Evolutionary conservation across 2,888 invertebrate genomes (phyloP).

Genomic region (Ornithoptera priamus): DNA sequence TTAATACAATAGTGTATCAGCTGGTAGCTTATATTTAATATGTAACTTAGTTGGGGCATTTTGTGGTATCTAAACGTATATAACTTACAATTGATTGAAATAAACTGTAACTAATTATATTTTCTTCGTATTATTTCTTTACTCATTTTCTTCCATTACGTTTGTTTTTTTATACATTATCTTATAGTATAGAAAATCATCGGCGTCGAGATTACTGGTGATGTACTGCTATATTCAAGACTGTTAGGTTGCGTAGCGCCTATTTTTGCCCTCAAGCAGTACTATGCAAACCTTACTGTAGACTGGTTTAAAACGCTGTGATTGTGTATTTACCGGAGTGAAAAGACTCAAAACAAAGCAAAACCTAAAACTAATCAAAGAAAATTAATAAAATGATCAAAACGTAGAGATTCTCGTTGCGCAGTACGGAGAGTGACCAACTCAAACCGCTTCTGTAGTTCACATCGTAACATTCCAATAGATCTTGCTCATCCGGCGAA

Average conservation of each 20-base stretch:
- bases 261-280: too few relatives aligned
- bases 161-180: too few relatives aligned
- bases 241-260: too few relatives aligned
- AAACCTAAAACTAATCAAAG: too few relatives aligned
- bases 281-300: too few relatives aligned
- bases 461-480: constrained; percentile 40
- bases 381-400: too few relatives aligned
- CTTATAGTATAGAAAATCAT: background rate
- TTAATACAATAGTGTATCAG: constrained; percentile 32
- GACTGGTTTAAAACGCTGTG: too few relatives aligned
- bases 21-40: constrained; percentile 30
- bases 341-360: too few relatives aligned
- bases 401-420: background rate
- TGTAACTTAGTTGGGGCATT: constrained; percentile 35
- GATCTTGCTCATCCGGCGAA: background rate
- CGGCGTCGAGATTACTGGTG: background rate
- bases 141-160: background rate
- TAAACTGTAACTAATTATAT: constrained; percentile 39
- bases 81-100: constrained; percentile 39
- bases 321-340: too few relatives aligned
- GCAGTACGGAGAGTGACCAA: constrained; percentile 56
- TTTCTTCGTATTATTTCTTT: constrained; percentile 28
- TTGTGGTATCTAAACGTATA: constrained; percentile 31
- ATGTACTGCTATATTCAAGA: too few relatives aligned
- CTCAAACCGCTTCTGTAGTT: constrained; percentile 49